Evolutionary conservation across 2,888 invertebrate species (phyloP), one percentile per base, ranked within the genome.

Genomic region (Arenicola marina): DNA sequence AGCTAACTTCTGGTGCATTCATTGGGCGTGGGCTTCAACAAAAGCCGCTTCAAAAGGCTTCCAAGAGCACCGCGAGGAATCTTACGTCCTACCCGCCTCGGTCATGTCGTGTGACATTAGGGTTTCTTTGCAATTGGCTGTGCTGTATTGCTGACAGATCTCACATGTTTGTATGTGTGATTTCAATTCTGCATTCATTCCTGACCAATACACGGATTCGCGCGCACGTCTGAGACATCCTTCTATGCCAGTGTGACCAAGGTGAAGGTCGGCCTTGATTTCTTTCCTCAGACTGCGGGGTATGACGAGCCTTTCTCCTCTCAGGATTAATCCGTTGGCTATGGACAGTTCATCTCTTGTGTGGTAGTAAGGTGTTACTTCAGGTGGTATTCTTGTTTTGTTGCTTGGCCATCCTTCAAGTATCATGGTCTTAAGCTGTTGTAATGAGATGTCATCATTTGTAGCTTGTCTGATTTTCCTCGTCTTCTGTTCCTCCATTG

Each of bases 161-260:
- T 11, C 7, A 21, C 48, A 48, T 48, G 15, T 7, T 18, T 21
- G n/a, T 48, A 7, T 7, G 7, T 18, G 11, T 48, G 7, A 7
- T 7, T 48, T 48, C 21, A 48, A 11, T 48, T 48, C 48, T 18
- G 7, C 29, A 53, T 53, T 53, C 31, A 53, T 53, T 4, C 33
- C 32, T 28, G 31, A 24, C 32, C 32, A 53, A 32, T 53, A 53
- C 11, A 53, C 53, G 33, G 24, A 15, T 15, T 53, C 53, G 7
- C 53, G 7, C 4, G 31, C 31, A 7, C 53, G 53, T 15, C 32
- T 7, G 15, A 31, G 29, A 32, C 53, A 53, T 53, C 33, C 33
- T 53, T 53, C 53, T 31, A 53, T 32, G 15, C 53, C 53, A 7
- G 24, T 53, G 24, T 53, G 53, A 18, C 53, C 53, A 7, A 31